Base-by-base conservation (phyloP, 2,888 invertebrate species). In the Eristalinus sepulchralis region DNA sequence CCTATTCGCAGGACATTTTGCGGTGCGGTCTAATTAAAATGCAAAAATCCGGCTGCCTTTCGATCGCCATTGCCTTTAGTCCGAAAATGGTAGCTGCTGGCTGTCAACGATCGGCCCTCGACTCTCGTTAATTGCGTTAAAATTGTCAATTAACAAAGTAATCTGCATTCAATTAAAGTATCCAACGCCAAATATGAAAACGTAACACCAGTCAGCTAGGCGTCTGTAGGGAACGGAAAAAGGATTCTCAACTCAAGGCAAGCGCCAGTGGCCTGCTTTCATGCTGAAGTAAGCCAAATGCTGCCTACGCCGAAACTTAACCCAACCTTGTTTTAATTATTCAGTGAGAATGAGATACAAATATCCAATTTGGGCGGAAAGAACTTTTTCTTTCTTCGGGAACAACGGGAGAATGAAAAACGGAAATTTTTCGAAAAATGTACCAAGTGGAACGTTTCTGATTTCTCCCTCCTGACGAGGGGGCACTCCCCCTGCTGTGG, bases 141-240 rank as follows among this genome's bases (percentile, higher is more conserved):
- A 85, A 85, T 85, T 85, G 85, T 85, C 85, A 85, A 85, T 85
- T 85, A 82, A 85, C 85, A 70, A 78, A 85, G 85, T 78, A 85
- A 85, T 85, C 82, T 82, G 77, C 85, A 85, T 85, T 82, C 82
- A 85, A 85, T 85, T 85, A 85, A 82, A 82, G 73, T 82, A 82
- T 82, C 82, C 76, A 80, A 81, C 70, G 76, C 80, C 71, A 70
- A 76, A 84, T 72, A 76, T 81, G 80, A 75, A 80, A 73, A 78
- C 47, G 31, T 47, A 31, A 11, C 34, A 39, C 39, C 39, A 1
- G 20, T 17, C 8, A 22, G 9, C 0, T 9, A n/a, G 2, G 24
- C 11, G 24, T 59, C 27, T 47, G 2, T 6, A 39, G 13, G n/a
- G 33, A 53, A 57, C 4, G 22, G 13, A 36, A 34, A 83, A 73